phyloP scores from a whole-genome alignment of 2,888 invertebrate genomes.

The Lissocephala sabroskyi region DNA sequence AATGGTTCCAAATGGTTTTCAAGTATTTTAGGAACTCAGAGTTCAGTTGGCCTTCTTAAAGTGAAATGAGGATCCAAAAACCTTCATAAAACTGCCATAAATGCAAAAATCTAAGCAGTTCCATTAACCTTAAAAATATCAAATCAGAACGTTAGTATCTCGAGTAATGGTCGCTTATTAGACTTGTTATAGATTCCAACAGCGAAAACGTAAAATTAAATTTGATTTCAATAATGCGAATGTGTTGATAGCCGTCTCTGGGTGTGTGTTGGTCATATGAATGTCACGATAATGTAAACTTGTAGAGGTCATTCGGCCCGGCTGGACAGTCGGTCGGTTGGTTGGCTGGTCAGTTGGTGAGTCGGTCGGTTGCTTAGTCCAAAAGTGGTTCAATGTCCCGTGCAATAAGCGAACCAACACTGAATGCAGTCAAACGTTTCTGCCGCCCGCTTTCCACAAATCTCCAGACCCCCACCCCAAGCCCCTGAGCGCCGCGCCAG shows the following conservation, averaged over 20 bases:
- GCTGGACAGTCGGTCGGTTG: constrained; percentile 15
- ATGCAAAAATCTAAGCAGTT: too few relatives aligned
- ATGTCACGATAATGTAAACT: constrained; percentile 43
- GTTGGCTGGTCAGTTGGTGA: constrained; percentile 13
- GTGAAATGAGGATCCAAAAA: too few relatives aligned
- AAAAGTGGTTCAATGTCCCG: constrained; percentile 59
- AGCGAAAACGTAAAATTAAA: not conserved
- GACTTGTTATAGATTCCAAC: not conserved
- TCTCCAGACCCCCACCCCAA: too few relatives aligned
- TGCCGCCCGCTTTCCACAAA: too few relatives aligned
- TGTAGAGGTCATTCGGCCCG: constrained; percentile 35
- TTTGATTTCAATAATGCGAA: not conserved
- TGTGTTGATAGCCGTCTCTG: constrained; percentile 3
- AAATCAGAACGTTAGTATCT: too few relatives aligned
- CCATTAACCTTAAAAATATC: too few relatives aligned
- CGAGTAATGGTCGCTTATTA: not conserved
- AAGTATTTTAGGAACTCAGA: too few relatives aligned
- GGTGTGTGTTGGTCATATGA: constrained; percentile 33
- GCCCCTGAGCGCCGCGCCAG: too few relatives aligned
- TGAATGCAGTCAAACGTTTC: constrained; percentile 46
- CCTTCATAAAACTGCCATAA: too few relatives aligned
- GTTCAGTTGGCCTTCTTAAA: too few relatives aligned
- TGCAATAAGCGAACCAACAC: constrained; percentile 22
- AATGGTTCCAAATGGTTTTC: too few relatives aligned
- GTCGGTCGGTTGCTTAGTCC: too few relatives aligned